Evolutionary conservation across 2,888 invertebrate species (phyloP).

Genomic region (Cryptocheilus praepositus): DNA sequence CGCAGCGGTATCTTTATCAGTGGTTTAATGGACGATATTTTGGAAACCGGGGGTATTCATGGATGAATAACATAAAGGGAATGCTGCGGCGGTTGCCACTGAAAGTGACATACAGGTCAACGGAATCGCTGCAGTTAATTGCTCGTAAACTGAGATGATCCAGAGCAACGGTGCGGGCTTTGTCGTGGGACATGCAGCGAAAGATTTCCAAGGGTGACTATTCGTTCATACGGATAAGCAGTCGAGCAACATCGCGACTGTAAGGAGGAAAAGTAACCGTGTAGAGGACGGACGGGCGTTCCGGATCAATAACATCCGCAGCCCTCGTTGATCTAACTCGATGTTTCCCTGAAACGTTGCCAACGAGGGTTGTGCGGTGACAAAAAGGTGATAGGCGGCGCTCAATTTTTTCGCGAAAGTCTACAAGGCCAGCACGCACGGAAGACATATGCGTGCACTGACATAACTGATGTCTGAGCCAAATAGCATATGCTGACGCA

Average conservation of each 20-base stretch:
- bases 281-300: conserved; percentile 27
- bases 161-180: conserved; percentile 24
- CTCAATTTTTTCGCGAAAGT: neutral
- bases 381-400: neutral
- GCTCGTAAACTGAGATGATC: conserved; percentile 33
- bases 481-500: no score
- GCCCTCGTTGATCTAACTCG: conserved; percentile 48
- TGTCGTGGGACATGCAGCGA: neutral
- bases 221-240: neutral
- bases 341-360: conserved; percentile 53
- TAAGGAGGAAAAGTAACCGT: conserved; percentile 43
- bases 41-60: no score
- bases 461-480: no score
- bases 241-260: conserved; percentile 14
- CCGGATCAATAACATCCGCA: conserved; percentile 56
- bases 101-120: no score
- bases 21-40: no score
- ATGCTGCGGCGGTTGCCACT: no score
- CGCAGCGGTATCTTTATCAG: no score
- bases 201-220: neutral
- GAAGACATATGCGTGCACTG: no score
- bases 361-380: conserved; percentile 26
- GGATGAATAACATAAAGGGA: no score
- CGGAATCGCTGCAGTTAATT: conserved; percentile 19
- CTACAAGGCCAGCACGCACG: neutral